These are phyloP conservation scores for Caenorhabditis elegans DNA, from an alignment of 1,140 invertebrate species.

Conservation along the genomic window WBcel235 BX284606.5:3554501-3555000, in stretches of 20 bases:
- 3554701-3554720: background rate
- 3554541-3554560: background rate
- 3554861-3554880: background rate
- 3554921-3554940: background rate
- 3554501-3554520: conserved; percentile 19
- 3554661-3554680: conserved; percentile 20
- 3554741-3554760: background rate
- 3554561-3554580: background rate
- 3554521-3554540: background rate
- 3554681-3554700: conserved; percentile 1
- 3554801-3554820: background rate
- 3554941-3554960: background rate
- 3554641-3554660: conserved; percentile 20
- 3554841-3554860: background rate
- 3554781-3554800: conserved; percentile 20
- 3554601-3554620: conserved; percentile 24
- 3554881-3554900: background rate
- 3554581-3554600: conserved; percentile 18
- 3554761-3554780: too few species aligned
- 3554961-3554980: background rate
- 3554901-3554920: background rate
- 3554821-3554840: background rate
- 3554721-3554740: conserved; percentile 7
- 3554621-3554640: background rate
- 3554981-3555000: background rate